phyloP scores from a whole-genome alignment of 1,140 invertebrate species.

The Trachelipus rathkii region DNA sequence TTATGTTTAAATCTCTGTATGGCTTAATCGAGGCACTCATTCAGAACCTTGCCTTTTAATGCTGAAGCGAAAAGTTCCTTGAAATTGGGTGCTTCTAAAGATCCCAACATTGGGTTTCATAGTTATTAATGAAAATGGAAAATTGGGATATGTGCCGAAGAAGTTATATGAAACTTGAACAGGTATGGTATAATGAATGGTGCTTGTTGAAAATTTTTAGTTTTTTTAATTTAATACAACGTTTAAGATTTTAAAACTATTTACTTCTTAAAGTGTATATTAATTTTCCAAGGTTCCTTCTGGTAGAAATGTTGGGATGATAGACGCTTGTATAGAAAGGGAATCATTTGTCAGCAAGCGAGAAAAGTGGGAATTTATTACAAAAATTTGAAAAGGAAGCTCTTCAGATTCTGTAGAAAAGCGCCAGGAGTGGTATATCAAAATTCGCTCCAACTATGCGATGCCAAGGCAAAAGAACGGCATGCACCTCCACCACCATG shows the following conservation, averaged over 20 bases:
- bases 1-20: slow-evolving; percentile 29
- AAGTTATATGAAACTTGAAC: slow-evolving; percentile 32
- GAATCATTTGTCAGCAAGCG: slow-evolving; percentile 35
- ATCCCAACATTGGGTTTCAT: slow-evolving; percentile 39
- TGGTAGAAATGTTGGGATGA: slow-evolving; percentile 29
- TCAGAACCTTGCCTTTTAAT: slow-evolving; percentile 32
- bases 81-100: slow-evolving; percentile 34
- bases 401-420: slow-evolving; percentile 27
- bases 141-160: slow-evolving; percentile 35
- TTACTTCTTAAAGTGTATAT: background rate
- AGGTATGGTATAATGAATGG: slow-evolving; percentile 14
- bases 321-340: slow-evolving; percentile 37
- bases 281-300: slow-evolving; percentile 23
- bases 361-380: slow-evolving; percentile 29
- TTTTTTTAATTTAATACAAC: background rate
- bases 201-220: background rate
- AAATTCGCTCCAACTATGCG: slow-evolving; percentile 26
- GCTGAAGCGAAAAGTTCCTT: slow-evolving; percentile 33
- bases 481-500: slow-evolving; percentile 30
- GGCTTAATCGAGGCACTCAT: slow-evolving; percentile 33
- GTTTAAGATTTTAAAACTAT: background rate
- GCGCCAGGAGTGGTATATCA: slow-evolving; percentile 22
- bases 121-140: slow-evolving; percentile 33
- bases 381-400: slow-evolving; percentile 31
- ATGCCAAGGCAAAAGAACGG: slow-evolving; percentile 19